Evolutionary conservation across 2,888 invertebrate genomes (phyloP), one percentile per base, ranked within the genome.

Genomic region (Dolomedes plantarius): DNA sequence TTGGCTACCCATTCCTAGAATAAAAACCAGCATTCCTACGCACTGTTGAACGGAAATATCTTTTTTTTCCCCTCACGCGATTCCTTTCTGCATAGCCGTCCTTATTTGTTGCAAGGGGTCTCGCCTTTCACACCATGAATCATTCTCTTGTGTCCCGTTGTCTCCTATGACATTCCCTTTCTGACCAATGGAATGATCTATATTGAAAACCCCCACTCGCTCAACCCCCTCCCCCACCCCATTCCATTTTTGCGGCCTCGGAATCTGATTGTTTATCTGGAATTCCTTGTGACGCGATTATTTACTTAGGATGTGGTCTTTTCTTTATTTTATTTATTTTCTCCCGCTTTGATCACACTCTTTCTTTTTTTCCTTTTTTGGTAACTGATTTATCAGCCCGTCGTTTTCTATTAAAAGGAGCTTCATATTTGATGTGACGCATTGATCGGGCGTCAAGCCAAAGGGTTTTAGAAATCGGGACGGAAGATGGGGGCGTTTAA

Each of bases 241-340:
- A 16, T 76, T 83, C 76, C 76, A 76, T 76, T 83, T 83, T 83
- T 71, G 76, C 50, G 71, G 76, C 67, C 29, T 36, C 23, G 27
- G 50, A 27, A 72, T 76, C 71, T 76, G 82, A 83, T 83, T 83
- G 82, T 83, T 83, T 83, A 83, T 83, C 82, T 72, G 82, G 41
- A 64, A 76, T 83, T 76, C 62, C 62, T 36, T 19, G 62, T 56
- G 74, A 13, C 46, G 23, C 62, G 82, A 76, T 76, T 83, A 83
- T 83, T 83, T 83, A 83, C 82, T 83, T 75, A 56, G 73, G 72
- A 69, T 75, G 81, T 29, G 41, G 39, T 56, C 50, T 46, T 79
- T 72, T 64, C 41, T 50, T 41, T n/a, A n/a, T n/a, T n/a, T n/a
- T n/a, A n/a, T n/a, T n/a, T n/a, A n/a, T n/a, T n/a, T n/a, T n/a